phyloP scores from a whole-genome alignment of 1,140 invertebrate species.

The Pollicipes pollicipes region DNA sequence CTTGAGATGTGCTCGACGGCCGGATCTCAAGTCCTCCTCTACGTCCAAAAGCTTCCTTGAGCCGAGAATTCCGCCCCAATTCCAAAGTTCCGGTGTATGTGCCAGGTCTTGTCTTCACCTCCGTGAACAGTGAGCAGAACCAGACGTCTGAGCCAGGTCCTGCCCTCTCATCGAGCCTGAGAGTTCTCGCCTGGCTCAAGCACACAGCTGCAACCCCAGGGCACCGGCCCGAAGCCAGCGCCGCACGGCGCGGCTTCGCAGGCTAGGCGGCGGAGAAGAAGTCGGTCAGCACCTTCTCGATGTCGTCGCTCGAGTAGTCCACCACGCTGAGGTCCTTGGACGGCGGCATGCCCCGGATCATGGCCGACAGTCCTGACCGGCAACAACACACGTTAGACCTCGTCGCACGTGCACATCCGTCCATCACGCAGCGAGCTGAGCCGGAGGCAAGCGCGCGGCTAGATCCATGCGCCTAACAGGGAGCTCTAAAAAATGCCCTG shows the following conservation, averaged over 20 bases:
- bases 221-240: too few relatives aligned
- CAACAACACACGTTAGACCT: not conserved
- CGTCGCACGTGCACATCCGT: not conserved
- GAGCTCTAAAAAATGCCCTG: not conserved
- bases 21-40: too few relatives aligned
- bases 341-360: conserved; percentile 19
- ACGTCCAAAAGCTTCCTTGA: too few relatives aligned
- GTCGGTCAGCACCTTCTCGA: not conserved
- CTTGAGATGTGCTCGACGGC: too few relatives aligned
- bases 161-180: too few relatives aligned
- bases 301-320: not conserved
- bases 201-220: too few relatives aligned
- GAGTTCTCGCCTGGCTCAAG: too few relatives aligned
- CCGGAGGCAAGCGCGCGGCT: not conserved
- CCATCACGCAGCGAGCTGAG: not conserved
- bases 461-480: not conserved
- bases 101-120: too few relatives aligned
- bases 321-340: not conserved
- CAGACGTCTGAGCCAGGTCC: too few relatives aligned
- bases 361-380: conserved; percentile 19
- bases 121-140: too few relatives aligned
- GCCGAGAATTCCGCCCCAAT: too few relatives aligned
- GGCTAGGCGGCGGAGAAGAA: not conserved
- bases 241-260: not conserved
- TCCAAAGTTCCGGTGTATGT: too few relatives aligned